Evolutionary conservation across 37 sponge, comb jelly and placozoan species (phyloP).

Genomic region (Halichondria panicea): DNA sequence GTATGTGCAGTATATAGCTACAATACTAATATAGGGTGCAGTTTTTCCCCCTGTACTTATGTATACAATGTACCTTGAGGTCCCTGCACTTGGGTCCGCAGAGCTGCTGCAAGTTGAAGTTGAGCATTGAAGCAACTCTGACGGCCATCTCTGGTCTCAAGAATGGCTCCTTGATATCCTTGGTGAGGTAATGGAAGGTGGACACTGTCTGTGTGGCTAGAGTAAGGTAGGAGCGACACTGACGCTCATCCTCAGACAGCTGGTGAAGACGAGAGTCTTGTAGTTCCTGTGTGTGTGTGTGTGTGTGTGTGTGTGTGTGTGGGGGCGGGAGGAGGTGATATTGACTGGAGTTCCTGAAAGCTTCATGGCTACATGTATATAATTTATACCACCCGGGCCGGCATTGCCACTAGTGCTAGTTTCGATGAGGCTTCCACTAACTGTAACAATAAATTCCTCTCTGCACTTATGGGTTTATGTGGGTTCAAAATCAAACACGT

Average conservation of each 20-base stretch:
- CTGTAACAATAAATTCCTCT: neutral
- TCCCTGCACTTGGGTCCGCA: constrained; percentile 92
- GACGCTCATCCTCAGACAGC: constrained; percentile 86
- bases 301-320: neutral
- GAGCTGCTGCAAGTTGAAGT: constrained; percentile 92
- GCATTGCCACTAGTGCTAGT: no score
- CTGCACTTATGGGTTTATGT: neutral
- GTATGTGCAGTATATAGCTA: no score
- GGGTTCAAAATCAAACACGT: neutral
- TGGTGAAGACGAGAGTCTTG: constrained; percentile 74
- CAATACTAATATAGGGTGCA: neutral
- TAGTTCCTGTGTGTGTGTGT: constrained; percentile 35
- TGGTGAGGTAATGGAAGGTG: constrained; percentile 86
- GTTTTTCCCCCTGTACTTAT: neutral
- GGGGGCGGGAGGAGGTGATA: neutral
- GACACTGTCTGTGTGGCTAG: constrained; percentile 83
- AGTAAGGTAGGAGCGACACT: constrained; percentile 93
- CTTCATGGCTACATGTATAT: neutral
- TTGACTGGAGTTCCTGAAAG: neutral
- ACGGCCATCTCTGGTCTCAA: constrained; percentile 59
- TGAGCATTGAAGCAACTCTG: constrained; percentile 88
- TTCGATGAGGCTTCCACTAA: neutral
- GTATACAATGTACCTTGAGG: constrained; percentile 60
- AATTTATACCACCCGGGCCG: no score
- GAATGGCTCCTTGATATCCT: constrained; percentile 75